Evolutionary conservation across 2,797 vertebrate species (phyloP), one percentile per base, ranked within the genome.

Genomic region (Prionace glauca): DNA sequence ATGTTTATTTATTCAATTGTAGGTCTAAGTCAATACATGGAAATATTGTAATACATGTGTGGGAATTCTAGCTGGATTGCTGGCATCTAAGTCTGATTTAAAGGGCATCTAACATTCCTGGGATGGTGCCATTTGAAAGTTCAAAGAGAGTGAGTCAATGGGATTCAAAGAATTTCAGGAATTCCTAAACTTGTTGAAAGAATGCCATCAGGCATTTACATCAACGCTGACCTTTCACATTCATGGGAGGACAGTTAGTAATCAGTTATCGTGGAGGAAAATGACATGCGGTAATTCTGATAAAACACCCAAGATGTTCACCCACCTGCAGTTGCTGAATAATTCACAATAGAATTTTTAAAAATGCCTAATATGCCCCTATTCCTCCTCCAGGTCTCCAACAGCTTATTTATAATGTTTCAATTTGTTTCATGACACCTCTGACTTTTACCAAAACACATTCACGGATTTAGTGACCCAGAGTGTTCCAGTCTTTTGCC

Each of bases 71-170:
- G 90, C 36, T 92, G 10, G 62, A 41, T 50, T 69, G 62, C 62
- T 65, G 90, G n/a, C 90, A n/a, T 92, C 90, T n/a, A 16, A 32
- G 60, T n/a, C 18, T 92, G 62, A 69, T 92, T 92, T 67, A 92
- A 41, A 65, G 60, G 29, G 56, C 12, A 20, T 60, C 60, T 36
- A n/a, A 91, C 60, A n/a, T 65, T 91, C 60, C 88, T 91, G 88
- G 88, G 60, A 91, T 65, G n/a, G 88, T 20, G 29, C 88, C 56
- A 91, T 9, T 11, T 65, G 60, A 65, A n/a, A 67, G 18, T 20
- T 92, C 62, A 92, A 69, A 69, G 79, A 45, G 18, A 41, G 41
- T 24, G 20, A 69, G 62, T 24, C 65, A 69, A 22, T 92, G 90
- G 90, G 65, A 92, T 92, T 41, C 9, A 11, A 20, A 92, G 65